phyloP scores from a whole-genome alignment of 1,140 invertebrate species.

The Ips typographus region DNA sequence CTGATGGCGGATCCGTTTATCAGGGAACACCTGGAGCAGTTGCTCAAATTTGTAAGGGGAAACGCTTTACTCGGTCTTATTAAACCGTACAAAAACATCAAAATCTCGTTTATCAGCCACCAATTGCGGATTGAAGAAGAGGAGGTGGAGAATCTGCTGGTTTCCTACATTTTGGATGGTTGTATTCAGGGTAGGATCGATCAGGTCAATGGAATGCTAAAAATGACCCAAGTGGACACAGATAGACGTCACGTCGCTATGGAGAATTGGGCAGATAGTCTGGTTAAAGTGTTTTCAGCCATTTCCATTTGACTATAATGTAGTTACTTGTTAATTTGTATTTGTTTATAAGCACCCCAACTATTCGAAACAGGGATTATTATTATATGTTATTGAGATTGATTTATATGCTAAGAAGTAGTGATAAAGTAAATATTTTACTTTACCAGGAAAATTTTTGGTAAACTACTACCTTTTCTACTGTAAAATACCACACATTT shows the following conservation, averaged over 20 bases:
- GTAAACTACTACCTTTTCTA: too few relatives aligned
- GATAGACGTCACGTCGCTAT: slow-evolving; percentile 84
- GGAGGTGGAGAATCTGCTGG: slow-evolving; percentile 94
- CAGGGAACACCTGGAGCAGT: slow-evolving; percentile 96
- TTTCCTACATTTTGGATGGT: slow-evolving; percentile 65
- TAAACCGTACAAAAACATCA: slow-evolving; percentile 95
- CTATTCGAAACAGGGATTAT: too few relatives aligned
- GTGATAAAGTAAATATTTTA: too few relatives aligned
- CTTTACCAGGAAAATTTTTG: too few relatives aligned
- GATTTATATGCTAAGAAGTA: too few relatives aligned
- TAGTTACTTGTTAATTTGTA: too few relatives aligned
- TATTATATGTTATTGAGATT: too few relatives aligned
- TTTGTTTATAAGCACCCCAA: too few relatives aligned
- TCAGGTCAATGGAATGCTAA: slow-evolving; percentile 91
- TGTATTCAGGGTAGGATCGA: slow-evolving; percentile 92
- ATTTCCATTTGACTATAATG: neutral
- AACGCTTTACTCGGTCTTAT: slow-evolving; percentile 95
- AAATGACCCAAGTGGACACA: slow-evolving; percentile 75
- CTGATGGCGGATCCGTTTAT: slow-evolving; percentile 99
- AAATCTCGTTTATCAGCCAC: slow-evolving; percentile 95
- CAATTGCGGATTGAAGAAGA: slow-evolving; percentile 92
- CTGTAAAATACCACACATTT: too few relatives aligned
- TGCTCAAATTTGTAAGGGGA: slow-evolving; percentile 93
- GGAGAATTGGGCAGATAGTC: slow-evolving; percentile 87
- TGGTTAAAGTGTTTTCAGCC: neutral